Conservation (phyloP, 2,113 vertebrate genomes). For the Petrocephalus zakoni region DNA sequence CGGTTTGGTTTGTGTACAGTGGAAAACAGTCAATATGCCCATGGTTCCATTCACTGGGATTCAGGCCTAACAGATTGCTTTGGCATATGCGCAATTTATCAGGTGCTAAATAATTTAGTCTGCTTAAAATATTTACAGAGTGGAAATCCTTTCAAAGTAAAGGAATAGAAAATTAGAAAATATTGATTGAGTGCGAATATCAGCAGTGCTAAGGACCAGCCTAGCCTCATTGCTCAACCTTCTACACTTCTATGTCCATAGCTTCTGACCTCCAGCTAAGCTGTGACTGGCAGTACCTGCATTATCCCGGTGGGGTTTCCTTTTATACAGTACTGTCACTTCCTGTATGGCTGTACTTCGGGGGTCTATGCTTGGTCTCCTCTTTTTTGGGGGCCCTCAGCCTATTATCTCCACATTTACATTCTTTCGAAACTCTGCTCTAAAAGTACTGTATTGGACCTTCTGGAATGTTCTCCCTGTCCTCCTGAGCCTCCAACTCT, state of each 20-base stretch:
- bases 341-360: background rate
- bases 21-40: background rate
- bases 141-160: slow-evolving; percentile 10
- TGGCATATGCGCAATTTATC: slow-evolving; percentile 24
- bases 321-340: background rate
- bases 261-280: background rate
- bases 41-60: slow-evolving; percentile 4
- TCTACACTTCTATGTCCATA: background rate
- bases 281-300: background rate
- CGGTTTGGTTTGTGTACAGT: background rate
- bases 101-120: slow-evolving; percentile 28
- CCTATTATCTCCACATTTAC: background rate
- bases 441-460: background rate
- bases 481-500: background rate
- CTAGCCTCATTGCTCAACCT: background rate
- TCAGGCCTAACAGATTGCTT: slow-evolving; percentile 12
- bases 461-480: background rate
- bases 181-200: background rate
- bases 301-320: background rate
- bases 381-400: background rate
- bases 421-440: background rate
- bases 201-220: background rate
- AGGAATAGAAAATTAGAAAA: slow-evolving; percentile 9
- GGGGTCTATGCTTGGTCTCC: background rate
- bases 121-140: slow-evolving; percentile 25